Evolutionary conservation across 2,797 vertebrate genomes (phyloP).

Genomic region (Trichosurus vulpecula): DNA sequence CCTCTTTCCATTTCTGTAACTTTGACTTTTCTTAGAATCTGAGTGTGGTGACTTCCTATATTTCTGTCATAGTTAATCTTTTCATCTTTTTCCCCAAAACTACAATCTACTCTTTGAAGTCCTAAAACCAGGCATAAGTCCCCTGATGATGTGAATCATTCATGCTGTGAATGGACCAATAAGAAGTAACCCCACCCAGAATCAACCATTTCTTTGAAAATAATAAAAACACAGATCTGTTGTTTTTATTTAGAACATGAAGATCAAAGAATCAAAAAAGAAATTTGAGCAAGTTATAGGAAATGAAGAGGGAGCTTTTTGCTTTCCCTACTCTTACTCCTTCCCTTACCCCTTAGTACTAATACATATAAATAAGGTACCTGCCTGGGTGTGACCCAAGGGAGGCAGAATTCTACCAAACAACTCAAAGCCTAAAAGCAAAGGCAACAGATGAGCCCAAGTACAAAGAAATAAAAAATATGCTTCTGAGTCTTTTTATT

Average conservation of each 20-base stretch:
- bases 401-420: constrained; percentile 1
- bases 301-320: background rate
- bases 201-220: background rate
- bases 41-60: background rate
- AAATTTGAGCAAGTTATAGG: background rate
- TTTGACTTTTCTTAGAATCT: background rate
- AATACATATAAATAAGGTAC: background rate
- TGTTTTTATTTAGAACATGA: background rate
- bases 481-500: constrained; percentile 7
- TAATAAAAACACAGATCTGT: background rate
- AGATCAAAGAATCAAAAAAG: background rate
- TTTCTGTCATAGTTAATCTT: background rate
- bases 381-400: background rate
- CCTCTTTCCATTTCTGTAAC: background rate
- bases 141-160: background rate
- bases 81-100: background rate
- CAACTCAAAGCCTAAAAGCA: background rate
- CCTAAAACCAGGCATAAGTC: background rate
- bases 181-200: background rate
- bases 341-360: background rate
- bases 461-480: constrained; percentile 35
- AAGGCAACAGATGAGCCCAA: background rate
- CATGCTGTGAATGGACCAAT: background rate
- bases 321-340: background rate
- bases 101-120: background rate